Evolutionary conservation across 2,888 invertebrate species (phyloP), one percentile per base, ranked within the genome.

Genomic region (Ramazzottius varieornatus): DNA sequence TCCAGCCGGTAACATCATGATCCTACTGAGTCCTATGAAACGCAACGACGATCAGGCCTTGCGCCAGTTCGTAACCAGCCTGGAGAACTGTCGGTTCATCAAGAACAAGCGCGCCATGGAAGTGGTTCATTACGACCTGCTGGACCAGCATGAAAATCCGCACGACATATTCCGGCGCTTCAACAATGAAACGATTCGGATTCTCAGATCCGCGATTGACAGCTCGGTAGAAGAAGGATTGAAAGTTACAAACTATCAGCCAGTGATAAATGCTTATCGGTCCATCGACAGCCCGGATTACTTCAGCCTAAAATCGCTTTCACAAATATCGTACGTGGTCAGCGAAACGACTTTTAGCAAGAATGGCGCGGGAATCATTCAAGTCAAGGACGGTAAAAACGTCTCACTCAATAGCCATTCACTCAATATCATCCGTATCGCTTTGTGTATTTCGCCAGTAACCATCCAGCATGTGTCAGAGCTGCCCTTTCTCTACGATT

Each of bases 131-230:
- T 54, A 54, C 29, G 54, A 54, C 54, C 54, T 54, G 20, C 29
- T 54, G 54, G 54, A 54, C 24, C 54, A 54, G 29, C 54, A 54
- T 24, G 54, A 54, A 24, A n/a, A 29, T 29, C 54, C 13, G 4
- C 29, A 16, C 4, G 88, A 91, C 72, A 85, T 86, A 73, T 89
- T 86, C 72, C 77, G 91, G 66, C 80, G 91, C 32, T 88, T 88
- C 77, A 83, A 87, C 0, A 92, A 92, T 72, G 91, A 90, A 75
- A 85, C 85, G 0, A 83, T 91, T 33, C 83, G 85, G 73, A 78
- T 91, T 66, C 78, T 86, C 20, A 83, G 83, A 69, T 86, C 86
- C 70, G 86, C 87, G 74, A 83, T 92, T 68, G 84, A 85, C 8
- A 83, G 85, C 69, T 90, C 89, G 72, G 78, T 78, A 67, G 81